phyloP scores from a whole-genome alignment of 2,888 invertebrate species.

The Exocentrus adspersus region DNA sequence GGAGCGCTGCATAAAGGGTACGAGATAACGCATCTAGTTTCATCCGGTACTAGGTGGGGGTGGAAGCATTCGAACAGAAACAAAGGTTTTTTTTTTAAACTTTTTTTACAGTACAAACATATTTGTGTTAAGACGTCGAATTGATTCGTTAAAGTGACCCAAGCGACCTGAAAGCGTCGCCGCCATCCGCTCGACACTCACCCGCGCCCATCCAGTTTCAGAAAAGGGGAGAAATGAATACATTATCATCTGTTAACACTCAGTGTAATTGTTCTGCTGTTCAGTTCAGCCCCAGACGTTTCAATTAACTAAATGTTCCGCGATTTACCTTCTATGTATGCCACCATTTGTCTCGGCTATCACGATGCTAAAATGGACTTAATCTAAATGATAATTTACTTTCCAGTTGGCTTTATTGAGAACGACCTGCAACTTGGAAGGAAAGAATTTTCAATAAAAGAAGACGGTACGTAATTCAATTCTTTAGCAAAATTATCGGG shows the following conservation, averaged over 20 bases:
- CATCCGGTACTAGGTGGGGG: constrained; percentile 1
- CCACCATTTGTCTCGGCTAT: constrained; percentile 57
- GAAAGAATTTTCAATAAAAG: background rate
- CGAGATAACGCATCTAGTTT: constrained; percentile 19
- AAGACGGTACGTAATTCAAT: background rate
- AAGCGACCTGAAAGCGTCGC: background rate
- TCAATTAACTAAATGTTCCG: constrained; percentile 66
- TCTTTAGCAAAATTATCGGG: constrained; percentile 3
- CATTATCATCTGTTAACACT: constrained; percentile 66
- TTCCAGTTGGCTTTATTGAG: constrained; percentile 39
- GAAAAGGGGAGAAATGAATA: constrained; percentile 60
- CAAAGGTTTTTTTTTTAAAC: background rate
- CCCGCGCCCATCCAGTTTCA: constrained; percentile 19
- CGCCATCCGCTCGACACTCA: background rate
- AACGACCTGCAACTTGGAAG: constrained; percentile 29
- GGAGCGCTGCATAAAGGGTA: constrained; percentile 21
- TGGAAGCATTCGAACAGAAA: background rate
- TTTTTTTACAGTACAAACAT: too few species aligned
- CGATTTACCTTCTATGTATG: constrained; percentile 60
- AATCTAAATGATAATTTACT: constrained; percentile 60
- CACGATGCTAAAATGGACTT: constrained; percentile 53
- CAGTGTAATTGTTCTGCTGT: constrained; percentile 64
- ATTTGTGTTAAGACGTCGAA: background rate
- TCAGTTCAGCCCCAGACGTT: constrained; percentile 62
- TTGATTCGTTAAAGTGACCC: too few species aligned